These are phyloP conservation scores for Nephrotoma guestfalica DNA, from an alignment of 2,888 invertebrate genomes.

Conservation along the genomic window DNA sequence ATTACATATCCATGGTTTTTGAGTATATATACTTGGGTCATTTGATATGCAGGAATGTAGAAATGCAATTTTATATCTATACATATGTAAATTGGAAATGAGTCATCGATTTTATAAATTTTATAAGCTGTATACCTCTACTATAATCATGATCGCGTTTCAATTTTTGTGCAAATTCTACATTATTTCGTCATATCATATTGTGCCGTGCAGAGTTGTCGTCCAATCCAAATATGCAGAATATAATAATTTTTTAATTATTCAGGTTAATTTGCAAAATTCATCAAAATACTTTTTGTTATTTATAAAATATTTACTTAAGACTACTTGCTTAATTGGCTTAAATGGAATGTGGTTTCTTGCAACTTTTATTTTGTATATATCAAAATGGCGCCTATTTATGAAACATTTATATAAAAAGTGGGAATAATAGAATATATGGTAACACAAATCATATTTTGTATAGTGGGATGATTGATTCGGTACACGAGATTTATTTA, in stretches of 20 bases:
- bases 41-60: background rate
- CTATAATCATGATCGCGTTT: background rate
- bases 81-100: background rate
- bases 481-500: background rate
- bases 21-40: background rate
- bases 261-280: background rate
- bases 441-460: background rate
- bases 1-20: background rate
- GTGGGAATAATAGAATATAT: background rate
- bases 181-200: background rate
- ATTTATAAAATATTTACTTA: background rate
- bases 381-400: background rate
- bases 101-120: background rate
- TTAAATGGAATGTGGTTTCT: background rate
- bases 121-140: background rate
- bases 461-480: background rate
- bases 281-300: background rate
- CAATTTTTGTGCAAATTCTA: background rate
- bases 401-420: background rate
- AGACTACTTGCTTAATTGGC: background rate
- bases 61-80: background rate
- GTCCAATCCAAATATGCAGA: background rate
- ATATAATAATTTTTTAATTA: background rate
- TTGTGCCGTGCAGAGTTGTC: too few species aligned
- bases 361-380: background rate